These are phyloP conservation scores for Meloidogyne exigua DNA, from an alignment of 1,140 invertebrate species.

Conservation along the genomic window DNA sequence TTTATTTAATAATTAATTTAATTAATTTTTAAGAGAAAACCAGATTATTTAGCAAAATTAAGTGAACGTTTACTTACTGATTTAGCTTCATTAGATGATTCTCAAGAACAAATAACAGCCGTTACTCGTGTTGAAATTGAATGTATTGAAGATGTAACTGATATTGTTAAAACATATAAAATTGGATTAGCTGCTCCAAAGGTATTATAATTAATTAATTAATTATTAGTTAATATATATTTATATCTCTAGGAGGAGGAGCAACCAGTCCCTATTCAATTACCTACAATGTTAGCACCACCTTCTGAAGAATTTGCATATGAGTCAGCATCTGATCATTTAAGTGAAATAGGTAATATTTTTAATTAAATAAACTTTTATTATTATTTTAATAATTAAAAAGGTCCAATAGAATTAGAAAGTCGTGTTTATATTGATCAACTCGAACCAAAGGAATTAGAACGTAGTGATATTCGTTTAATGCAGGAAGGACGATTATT, in stretches of 20 bases:
- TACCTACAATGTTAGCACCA: constrained; percentile 14
- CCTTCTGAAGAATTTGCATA: constrained; percentile 39
- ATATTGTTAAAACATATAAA: constrained; percentile 51
- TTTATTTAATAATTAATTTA: not conserved
- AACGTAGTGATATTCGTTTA: constrained; percentile 32
- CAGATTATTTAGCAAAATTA: constrained; percentile 51
- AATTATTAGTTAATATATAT: not conserved
- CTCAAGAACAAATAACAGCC: constrained; percentile 41
- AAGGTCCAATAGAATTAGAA: constrained; percentile 23
- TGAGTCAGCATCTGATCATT: constrained; percentile 44
- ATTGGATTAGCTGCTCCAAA: constrained; percentile 46
- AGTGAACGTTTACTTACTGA: constrained; percentile 47
- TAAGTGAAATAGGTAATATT: constrained; percentile 28
- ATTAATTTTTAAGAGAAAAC: constrained; percentile 38
- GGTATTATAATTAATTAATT: constrained; percentile 31
- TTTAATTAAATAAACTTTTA: not conserved
- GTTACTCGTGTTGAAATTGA: constrained; percentile 50
- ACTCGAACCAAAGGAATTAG: constrained; percentile 41
- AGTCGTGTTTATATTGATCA: constrained; percentile 40
- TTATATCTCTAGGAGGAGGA: not conserved
- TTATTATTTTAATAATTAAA: not conserved
- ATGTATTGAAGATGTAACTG: constrained; percentile 51
- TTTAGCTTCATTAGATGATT: constrained; percentile 43
- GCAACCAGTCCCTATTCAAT: not conserved
- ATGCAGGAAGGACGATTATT: constrained; percentile 41